A percentile compares a stretch with the other conserved stretches of the same genome.
phyloP scores from a whole-genome alignment of 2,888 invertebrate genomes.

The Nephrocerus scutellatus region DNA sequence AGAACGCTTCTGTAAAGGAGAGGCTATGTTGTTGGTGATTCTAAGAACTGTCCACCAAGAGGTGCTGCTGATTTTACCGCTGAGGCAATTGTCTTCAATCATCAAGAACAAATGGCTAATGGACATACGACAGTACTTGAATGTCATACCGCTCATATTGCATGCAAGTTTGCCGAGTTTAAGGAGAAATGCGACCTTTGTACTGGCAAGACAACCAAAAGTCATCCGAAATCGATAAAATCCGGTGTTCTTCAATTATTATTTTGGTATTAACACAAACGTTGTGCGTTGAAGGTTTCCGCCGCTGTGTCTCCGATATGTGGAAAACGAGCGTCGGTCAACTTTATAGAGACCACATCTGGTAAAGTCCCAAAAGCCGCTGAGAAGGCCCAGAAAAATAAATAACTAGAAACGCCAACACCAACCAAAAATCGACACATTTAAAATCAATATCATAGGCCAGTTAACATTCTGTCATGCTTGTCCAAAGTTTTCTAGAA shows the following conservation, averaged over 20 bases:
- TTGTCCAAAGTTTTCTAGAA: too few species aligned
- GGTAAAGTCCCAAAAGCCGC: constrained; percentile 99
- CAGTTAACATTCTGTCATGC: too few species aligned
- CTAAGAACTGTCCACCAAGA: constrained; percentile 89
- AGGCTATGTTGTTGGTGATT: constrained; percentile 95
- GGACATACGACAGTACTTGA: constrained; percentile 98
- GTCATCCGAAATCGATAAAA: constrained; percentile 86
- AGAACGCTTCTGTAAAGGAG: constrained; percentile 98
- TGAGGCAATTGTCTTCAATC: constrained; percentile 97
- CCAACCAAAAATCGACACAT: constrained; percentile 24
- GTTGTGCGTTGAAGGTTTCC: constrained; percentile 98
- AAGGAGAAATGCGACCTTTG: constrained; percentile 98
- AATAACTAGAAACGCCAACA: constrained; percentile 65
- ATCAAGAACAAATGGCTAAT: constrained; percentile 96
- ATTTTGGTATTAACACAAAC: constrained; percentile 91
- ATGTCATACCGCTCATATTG: constrained; percentile 99
- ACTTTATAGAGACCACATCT: constrained; percentile 78
- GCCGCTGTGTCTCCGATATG: constrained; percentile 97
- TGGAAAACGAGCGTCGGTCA: constrained; percentile 89
- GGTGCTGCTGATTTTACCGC: constrained; percentile 87
- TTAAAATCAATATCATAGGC: constrained; percentile 17
- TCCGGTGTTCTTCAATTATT: constrained; percentile 87
- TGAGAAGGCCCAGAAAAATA: constrained; percentile 97
- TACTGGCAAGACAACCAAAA: constrained; percentile 85
- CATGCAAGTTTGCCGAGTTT: constrained; percentile 97